Conservation (phyloP, 1,140 invertebrate species). For the Cryptotermes secundus region DNA sequence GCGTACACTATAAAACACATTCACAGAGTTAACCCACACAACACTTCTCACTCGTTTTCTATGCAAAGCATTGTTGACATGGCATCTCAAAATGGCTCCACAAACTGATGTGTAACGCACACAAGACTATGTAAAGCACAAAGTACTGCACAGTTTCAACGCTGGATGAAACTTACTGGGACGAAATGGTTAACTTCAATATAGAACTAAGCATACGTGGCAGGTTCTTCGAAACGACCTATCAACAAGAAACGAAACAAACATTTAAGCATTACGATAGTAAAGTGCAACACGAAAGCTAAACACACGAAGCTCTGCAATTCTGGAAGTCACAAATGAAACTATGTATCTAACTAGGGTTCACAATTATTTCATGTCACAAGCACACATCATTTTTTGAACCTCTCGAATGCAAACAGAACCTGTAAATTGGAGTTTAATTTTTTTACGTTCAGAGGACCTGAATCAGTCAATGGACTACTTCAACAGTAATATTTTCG, state of each 20-base stretch:
- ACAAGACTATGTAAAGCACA: neutral
- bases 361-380: neutral
- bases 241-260: neutral
- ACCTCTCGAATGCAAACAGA: neutral
- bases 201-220: neutral
- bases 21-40: conserved; percentile 4
- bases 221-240: neutral
- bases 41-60: conserved; percentile 5
- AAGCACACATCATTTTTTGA: neutral
- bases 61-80: neutral
- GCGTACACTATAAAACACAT: conserved; percentile 12
- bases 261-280: neutral
- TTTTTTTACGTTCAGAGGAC: neutral
- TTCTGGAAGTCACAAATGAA: neutral
- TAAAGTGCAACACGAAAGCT: neutral
- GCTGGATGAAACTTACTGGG: neutral
- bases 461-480: neutral
- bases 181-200: neutral
- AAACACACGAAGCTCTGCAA: neutral
- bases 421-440: neutral
- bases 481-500: neutral
- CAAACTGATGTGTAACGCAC: neutral
- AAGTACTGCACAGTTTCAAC: neutral
- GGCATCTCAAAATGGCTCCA: conserved; percentile 14
- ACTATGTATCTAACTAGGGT: neutral